A percentile compares a stretch with the other conserved stretches of the same genome.
Evolutionary conservation across 2,888 invertebrate species (phyloP).

Genomic region (Quadroppia sp.): DNA sequence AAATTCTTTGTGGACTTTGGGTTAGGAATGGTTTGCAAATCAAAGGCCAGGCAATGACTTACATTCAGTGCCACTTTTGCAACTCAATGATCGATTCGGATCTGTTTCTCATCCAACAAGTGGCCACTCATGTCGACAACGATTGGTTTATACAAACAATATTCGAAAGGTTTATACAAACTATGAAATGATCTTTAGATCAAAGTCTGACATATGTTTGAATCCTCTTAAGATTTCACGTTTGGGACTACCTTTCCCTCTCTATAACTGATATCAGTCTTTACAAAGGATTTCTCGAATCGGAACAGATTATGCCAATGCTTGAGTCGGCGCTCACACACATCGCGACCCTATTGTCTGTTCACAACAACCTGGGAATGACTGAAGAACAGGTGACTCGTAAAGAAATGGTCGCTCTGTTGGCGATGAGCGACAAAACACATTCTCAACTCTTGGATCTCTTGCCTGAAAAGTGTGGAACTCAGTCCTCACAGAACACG

Average conservation of each 20-base stretch:
- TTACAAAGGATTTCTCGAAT: slow-evolving; percentile 60
- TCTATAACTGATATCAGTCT: slow-evolving; percentile 30
- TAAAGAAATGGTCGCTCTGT: slow-evolving; percentile 83
- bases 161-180: slow-evolving; percentile 67
- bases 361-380: slow-evolving; percentile 69
- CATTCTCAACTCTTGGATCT: slow-evolving; percentile 91
- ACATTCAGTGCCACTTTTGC: slow-evolving; percentile 97
- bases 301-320: slow-evolving; percentile 82
- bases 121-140: slow-evolving; percentile 79
- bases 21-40: slow-evolving; percentile 95
- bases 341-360: slow-evolving; percentile 78
- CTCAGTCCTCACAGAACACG: slow-evolving; percentile 63
- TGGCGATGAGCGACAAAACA: slow-evolving; percentile 90
- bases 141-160: slow-evolving; percentile 77
- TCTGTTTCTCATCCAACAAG: slow-evolving; percentile 87
- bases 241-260: slow-evolving; percentile 67
- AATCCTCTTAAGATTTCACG: slow-evolving; percentile 62
- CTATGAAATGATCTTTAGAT: too few species aligned
- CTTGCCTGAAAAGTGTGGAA: slow-evolving; percentile 94
- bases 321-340: slow-evolving; percentile 87
- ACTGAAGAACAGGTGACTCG: slow-evolving; percentile 66
- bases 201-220: too few species aligned
- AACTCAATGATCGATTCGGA: slow-evolving; percentile 98
- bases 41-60: slow-evolving; percentile 98
- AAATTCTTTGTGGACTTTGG: slow-evolving; percentile 91